These are phyloP conservation scores for Lamprotornis superbus DNA, from an alignment of 2,113 vertebrate genomes.

Conservation along the genomic window DNA sequence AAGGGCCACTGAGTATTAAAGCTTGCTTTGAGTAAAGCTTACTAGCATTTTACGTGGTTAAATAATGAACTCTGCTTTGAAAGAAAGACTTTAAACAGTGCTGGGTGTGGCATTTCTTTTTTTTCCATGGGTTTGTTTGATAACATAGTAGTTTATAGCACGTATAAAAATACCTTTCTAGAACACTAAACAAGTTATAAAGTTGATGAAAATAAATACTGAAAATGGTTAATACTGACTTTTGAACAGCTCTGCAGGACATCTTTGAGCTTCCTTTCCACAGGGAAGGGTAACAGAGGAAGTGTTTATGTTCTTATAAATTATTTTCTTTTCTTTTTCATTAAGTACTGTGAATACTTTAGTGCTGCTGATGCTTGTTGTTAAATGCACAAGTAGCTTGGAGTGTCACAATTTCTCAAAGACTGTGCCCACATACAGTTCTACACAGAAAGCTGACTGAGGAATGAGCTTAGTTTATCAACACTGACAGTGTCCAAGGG, in stretches of 20 bases:
- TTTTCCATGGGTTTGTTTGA: neutral
- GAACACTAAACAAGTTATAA: neutral
- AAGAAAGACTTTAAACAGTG: neutral
- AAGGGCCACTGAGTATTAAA: neutral
- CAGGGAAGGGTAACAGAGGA: neutral
- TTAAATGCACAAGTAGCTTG: neutral
- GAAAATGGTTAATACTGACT: neutral
- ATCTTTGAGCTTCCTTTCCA: neutral
- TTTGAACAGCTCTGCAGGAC: slow-evolving; percentile 2
- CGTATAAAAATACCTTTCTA: neutral
- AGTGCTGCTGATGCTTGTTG: neutral
- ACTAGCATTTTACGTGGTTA: neutral
- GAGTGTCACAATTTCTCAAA: neutral
- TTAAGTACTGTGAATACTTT: neutral
- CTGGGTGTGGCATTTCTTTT: neutral
- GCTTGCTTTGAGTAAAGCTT: neutral
- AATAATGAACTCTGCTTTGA: neutral
- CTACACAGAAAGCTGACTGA: neutral
- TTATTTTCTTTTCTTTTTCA: neutral
- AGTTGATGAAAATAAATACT: neutral
- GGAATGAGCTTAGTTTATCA: neutral
- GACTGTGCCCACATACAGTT: neutral
- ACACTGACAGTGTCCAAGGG: neutral
- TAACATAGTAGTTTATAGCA: neutral
- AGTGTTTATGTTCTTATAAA: neutral